Evolutionary conservation across 1,140 invertebrate genomes (phyloP).

Genomic region (Manduca sexta): DNA sequence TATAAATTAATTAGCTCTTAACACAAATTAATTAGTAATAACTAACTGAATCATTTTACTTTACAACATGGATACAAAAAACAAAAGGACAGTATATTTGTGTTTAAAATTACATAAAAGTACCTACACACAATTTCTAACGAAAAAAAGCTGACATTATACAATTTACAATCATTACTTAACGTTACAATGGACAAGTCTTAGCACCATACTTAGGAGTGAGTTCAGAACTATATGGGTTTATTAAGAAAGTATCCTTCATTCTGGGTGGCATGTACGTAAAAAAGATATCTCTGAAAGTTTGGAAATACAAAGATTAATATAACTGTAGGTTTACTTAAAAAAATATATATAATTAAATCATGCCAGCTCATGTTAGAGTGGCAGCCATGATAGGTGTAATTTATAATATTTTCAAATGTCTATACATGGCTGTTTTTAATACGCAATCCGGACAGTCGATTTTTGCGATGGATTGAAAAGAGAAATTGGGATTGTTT

Average conservation of each 20-base stretch:
- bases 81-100: too few relatives aligned
- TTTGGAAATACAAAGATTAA: neutral
- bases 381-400: too few relatives aligned
- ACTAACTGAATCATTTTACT: neutral
- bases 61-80: neutral
- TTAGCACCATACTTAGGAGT: conserved; percentile 51
- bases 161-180: neutral
- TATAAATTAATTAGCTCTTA: neutral
- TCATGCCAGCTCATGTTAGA: too few relatives aligned
- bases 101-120: neutral
- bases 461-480: too few relatives aligned
- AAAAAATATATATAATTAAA: too few relatives aligned
- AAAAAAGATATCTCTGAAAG: conserved; percentile 58
- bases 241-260: conserved; percentile 52
- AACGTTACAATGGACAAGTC: conserved; percentile 39
- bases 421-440: too few relatives aligned
- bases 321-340: too few relatives aligned
- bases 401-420: too few relatives aligned
- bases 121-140: neutral
- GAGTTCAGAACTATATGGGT: conserved; percentile 47
- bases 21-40: neutral
- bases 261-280: conserved; percentile 58
- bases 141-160: neutral
- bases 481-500: too few relatives aligned
- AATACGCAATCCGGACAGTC: too few relatives aligned